Conservation (phyloP, 2,113 vertebrate species). For the Chlamydotis undulata region DNA sequence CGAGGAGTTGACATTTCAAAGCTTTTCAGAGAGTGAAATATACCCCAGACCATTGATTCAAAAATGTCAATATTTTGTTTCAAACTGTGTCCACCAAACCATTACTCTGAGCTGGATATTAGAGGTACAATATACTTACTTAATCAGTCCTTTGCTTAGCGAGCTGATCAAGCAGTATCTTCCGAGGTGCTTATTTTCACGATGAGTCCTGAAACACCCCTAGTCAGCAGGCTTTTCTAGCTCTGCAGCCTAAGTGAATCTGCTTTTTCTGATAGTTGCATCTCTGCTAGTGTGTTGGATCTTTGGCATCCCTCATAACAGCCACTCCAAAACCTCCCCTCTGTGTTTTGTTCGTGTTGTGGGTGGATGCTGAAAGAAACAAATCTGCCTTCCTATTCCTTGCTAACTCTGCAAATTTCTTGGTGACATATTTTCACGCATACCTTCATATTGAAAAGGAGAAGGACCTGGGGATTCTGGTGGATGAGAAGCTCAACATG, state of each 20-base stretch:
- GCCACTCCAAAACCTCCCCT: background rate
- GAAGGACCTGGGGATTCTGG: too few species aligned
- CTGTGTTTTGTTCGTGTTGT: background rate
- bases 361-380: background rate
- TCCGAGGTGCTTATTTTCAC: background rate
- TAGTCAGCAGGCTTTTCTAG: background rate
- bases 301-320: background rate
- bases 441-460: background rate
- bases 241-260: background rate
- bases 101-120: background rate
- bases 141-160: background rate
- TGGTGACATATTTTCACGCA: background rate
- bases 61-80: background rate
- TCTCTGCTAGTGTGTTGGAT: background rate
- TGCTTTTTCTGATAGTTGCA: background rate
- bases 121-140: background rate
- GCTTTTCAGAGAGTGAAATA: background rate
- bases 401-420: background rate
- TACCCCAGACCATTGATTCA: background rate
- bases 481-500: too few species aligned
- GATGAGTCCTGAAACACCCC: accelerated
- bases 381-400: background rate
- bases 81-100: background rate
- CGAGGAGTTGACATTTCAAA: background rate
- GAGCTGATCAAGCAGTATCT: background rate